phyloP scores from a whole-genome alignment of 1,140 invertebrate genomes.

The Anoplolepis gracilipes region DNA sequence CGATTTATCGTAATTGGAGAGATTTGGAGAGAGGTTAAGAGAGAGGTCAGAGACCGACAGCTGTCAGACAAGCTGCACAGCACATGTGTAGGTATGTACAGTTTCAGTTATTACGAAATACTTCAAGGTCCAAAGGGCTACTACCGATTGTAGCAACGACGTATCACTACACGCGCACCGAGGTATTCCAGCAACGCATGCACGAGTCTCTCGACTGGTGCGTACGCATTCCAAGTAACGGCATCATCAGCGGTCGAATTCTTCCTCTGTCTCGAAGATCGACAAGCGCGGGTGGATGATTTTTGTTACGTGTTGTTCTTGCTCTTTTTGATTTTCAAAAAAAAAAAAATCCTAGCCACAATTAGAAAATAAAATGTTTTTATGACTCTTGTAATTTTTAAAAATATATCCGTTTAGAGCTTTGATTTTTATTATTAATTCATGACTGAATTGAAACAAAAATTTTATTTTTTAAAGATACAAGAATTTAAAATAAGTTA shows the following conservation, averaged over 20 bases:
- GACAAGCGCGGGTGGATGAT: conserved; percentile 48
- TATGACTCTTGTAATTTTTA: too few species aligned
- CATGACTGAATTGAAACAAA: too few species aligned
- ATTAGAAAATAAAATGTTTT: background rate
- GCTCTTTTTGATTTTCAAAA: background rate
- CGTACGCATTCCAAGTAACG: conserved; percentile 67
- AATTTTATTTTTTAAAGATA: background rate
- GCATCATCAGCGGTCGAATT: conserved; percentile 60
- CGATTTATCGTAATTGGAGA: conserved; percentile 21
- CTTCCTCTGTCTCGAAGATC: conserved; percentile 32
- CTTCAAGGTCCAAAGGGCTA: conserved; percentile 48
- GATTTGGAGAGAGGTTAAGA: background rate
- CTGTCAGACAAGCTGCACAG: conserved; percentile 11
- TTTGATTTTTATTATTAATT: too few species aligned
- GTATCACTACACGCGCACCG: conserved; percentile 23
- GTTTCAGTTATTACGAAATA: conserved; percentile 60
- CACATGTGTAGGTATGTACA: conserved; percentile 26
- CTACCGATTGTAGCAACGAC: conserved; percentile 49
- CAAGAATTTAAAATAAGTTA: background rate
- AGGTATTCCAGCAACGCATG: conserved; percentile 64
- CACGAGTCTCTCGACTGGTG: conserved; percentile 44
- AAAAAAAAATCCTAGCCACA: background rate
- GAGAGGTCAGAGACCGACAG: background rate
- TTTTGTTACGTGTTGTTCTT: too few species aligned
- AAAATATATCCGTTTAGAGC: too few species aligned